Evolutionary conservation across 2,797 vertebrate species (phyloP).

Genomic region (Vultur gryphus): DNA sequence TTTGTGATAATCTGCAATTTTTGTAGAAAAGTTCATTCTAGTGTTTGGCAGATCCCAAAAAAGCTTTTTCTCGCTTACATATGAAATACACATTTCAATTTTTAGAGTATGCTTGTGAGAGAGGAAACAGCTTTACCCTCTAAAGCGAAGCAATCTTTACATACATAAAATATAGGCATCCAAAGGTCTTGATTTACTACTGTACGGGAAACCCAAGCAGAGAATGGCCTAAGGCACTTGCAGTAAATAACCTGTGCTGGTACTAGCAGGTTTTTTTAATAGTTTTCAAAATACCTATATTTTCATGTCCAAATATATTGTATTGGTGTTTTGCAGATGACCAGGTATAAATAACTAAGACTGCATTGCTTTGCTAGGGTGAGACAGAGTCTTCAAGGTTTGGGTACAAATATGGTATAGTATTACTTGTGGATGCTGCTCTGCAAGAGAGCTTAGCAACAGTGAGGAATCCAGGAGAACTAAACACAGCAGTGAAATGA

Average conservation of each 20-base stretch:
- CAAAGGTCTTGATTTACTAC: not conserved
- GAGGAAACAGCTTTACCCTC: not conserved
- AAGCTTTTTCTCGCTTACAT: not conserved
- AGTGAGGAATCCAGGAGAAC: not conserved
- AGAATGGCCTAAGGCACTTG: not conserved
- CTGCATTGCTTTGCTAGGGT: not conserved
- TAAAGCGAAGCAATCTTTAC: not conserved
- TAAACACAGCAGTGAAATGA: not conserved
- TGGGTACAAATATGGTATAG: not conserved
- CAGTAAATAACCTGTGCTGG: not conserved
- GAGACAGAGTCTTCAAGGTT: not conserved
- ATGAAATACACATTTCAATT: not conserved
- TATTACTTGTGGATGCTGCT: not conserved
- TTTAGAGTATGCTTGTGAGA: not conserved
- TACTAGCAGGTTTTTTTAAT: not conserved
- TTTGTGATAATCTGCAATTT: not conserved
- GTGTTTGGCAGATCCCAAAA: not conserved
- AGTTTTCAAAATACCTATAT: not conserved
- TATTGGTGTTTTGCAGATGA: not conserved
- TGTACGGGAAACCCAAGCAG: not conserved
- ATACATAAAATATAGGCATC: not conserved
- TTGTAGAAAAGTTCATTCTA: not conserved
- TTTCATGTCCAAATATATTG: not conserved
- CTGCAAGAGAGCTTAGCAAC: not conserved
- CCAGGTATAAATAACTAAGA: not conserved